A percentile compares a stretch with the other conserved stretches of the same genome.
phyloP scores from a whole-genome alignment of 2,888 invertebrate genomes.

The Scotopteryx bipunctaria region DNA sequence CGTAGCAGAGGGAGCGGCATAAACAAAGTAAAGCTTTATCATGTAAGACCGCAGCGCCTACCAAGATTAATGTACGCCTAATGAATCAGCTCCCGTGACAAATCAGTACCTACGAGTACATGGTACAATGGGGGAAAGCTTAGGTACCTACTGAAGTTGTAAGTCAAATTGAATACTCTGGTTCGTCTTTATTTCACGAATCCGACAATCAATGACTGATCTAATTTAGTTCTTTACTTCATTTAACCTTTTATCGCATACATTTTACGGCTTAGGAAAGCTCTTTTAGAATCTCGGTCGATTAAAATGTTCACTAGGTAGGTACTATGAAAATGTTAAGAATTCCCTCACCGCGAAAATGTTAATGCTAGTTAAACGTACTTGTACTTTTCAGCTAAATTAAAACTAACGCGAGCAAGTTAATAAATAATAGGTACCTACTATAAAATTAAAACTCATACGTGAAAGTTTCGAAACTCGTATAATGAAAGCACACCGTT shows the following conservation, averaged over 20 bases:
- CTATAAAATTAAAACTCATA: constrained; percentile 15
- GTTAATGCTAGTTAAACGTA: not conserved
- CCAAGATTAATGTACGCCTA: constrained; percentile 71
- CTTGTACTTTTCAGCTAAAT: constrained; percentile 11
- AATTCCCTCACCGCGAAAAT: constrained; percentile 1
- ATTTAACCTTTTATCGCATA: not conserved
- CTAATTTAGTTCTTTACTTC: not conserved
- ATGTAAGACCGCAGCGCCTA: constrained; percentile 52
- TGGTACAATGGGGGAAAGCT: constrained; percentile 40
- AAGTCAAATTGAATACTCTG: constrained; percentile 18
- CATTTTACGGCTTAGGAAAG: not conserved
- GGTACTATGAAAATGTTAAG: not conserved
- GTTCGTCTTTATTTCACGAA: constrained; percentile 6
- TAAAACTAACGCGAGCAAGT: too few species aligned
- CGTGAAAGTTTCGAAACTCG: constrained; percentile 14
- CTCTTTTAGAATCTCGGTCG: not conserved
- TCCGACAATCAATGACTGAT: not conserved
- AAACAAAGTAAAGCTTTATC: constrained; percentile 60
- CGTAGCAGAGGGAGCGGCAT: constrained; percentile 34
- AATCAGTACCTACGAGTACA: constrained; percentile 57
- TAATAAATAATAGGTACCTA: too few species aligned
- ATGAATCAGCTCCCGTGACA: constrained; percentile 76
- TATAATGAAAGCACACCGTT: constrained; percentile 18
- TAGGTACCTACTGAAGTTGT: constrained; percentile 29
- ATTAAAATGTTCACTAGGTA: not conserved